Evolutionary conservation across 2,888 invertebrate species (phyloP).

Genomic region (Meandrusa payeni): DNA sequence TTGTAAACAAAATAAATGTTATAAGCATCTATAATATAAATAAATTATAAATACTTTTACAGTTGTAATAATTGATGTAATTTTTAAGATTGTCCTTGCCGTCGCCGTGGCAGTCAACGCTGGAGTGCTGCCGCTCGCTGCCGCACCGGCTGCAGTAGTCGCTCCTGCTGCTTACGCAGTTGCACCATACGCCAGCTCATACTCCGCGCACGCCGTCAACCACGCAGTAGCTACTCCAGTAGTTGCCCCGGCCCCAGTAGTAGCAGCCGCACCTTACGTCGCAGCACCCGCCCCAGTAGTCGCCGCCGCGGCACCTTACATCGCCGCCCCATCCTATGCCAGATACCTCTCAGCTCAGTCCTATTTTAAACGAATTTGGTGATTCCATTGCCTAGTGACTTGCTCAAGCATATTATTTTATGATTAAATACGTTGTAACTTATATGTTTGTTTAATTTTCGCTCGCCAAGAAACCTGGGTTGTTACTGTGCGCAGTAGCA

Average conservation of each 20-base stretch:
- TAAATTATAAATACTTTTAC: too few species aligned
- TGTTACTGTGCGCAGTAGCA: too few species aligned
- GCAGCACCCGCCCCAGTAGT: slow-evolving; percentile 33
- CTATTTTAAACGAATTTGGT: slow-evolving; percentile 67
- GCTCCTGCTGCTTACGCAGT: slow-evolving; percentile 83
- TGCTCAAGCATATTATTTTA: slow-evolving; percentile 53
- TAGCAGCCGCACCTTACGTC: slow-evolving; percentile 38
- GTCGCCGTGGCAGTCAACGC: slow-evolving; percentile 61
- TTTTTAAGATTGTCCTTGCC: slow-evolving; percentile 56
- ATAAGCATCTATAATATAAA: too few species aligned
- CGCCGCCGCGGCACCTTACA: slow-evolving; percentile 41
- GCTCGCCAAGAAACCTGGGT: too few species aligned
- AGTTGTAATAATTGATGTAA: background rate
- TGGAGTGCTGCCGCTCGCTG: slow-evolving; percentile 53
- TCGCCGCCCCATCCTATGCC: slow-evolving; percentile 32
- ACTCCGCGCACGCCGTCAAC: slow-evolving; percentile 87
- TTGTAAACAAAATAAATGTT: too few species aligned
- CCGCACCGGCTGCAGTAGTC: slow-evolving; percentile 75
- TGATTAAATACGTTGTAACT: slow-evolving; percentile 5
- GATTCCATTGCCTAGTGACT: slow-evolving; percentile 72
- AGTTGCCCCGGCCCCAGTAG: slow-evolving; percentile 53
- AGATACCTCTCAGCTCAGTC: slow-evolving; percentile 37
- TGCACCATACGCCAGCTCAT: slow-evolving; percentile 88
- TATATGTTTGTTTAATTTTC: background rate
- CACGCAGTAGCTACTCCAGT: slow-evolving; percentile 87